Evolutionary conservation across 2,888 invertebrate species (phyloP).

Genomic region (Synergus japonicus): DNA sequence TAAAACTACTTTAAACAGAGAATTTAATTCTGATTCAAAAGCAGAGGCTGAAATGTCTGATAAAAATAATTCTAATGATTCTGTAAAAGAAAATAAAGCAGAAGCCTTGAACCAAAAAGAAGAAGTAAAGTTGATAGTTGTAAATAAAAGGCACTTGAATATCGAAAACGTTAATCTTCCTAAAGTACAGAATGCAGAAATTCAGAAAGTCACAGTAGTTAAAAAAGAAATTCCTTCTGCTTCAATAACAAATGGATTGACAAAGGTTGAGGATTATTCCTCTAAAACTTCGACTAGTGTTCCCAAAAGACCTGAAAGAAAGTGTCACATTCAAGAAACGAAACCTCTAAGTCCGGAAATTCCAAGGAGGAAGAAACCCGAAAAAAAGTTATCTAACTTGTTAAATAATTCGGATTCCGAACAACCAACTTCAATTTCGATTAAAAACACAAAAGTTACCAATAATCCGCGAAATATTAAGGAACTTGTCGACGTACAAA

Average conservation of each 20-base stretch:
- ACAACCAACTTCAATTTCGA: neutral
- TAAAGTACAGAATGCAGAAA: slow-evolving; percentile 22
- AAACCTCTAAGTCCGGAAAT: slow-evolving; percentile 37
- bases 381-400: neutral
- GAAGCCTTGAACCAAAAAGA: neutral
- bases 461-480: slow-evolving; percentile 24
- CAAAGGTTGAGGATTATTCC: slow-evolving; percentile 19
- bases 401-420: neutral
- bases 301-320: slow-evolving; percentile 65
- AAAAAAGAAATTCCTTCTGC: slow-evolving; percentile 58
- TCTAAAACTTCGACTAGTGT: slow-evolving; percentile 45
- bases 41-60: neutral
- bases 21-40: slow-evolving; percentile 20
- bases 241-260: slow-evolving; percentile 30
- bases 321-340: slow-evolving; percentile 55
- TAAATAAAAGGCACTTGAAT: slow-evolving; percentile 35
- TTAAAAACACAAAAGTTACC: slow-evolving; percentile 11
- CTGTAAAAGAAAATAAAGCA: neutral
- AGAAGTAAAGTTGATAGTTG: slow-evolving; percentile 1
- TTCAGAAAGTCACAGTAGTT: slow-evolving; percentile 59
- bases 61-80: neutral
- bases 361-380: neutral
- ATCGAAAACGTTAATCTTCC: slow-evolving; percentile 42
- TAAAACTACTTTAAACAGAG: slow-evolving; percentile 4
- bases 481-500: slow-evolving; percentile 9